Base-by-base conservation (phyloP, 2,797 vertebrate genomes). In the Gallinago nigripennis region DNA sequence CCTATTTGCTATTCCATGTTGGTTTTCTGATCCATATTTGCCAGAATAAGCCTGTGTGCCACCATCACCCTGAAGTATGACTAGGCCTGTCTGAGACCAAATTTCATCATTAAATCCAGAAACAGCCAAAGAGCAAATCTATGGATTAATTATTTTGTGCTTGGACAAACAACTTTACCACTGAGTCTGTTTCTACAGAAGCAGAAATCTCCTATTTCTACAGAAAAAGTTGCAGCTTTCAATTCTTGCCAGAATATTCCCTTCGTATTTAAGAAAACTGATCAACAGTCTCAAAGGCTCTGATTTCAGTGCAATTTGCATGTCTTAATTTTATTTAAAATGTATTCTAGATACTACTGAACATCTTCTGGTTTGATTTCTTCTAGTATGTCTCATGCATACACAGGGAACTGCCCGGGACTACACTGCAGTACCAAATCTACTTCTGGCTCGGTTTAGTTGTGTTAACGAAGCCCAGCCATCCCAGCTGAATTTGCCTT, bases 1-100 rank as follows among this genome's bases (percentile, higher is more conserved):
- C 54, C 13, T 8, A 45, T 5, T 6, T 6, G 28, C 65, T 63
- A 11, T 6, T 8, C 25, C 2, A 0, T 0, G 1, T 9, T 58
- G 20, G 17, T 82, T 68, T 86, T 83, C 46, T 35, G 57, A 53
- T 4, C 23, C 18, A 11, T 0, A 0, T 61, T 41, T 60, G 45
- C 43, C 28, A 60, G 53, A 69, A 45, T 11, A 39, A 56, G 25
- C n/a, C 41, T 45, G 28, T 12, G 8, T 30, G 43, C 13, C 7
- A 4, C 24, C 20, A 25, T n/a, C 66, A 84, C 19, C 27, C 48
- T 28, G 8, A 46, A 30, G 12, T 33, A 78, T 13, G 4, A 43
- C n/a, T 35, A 33, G 12, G 30, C 37, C 45, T 68, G 11, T 69
- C 64, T 27, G 60, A 72, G 61, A 66, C 9, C 10, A 35, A 43